Evolutionary conservation across 2,888 invertebrate species (phyloP), one percentile per base, ranked within the genome.

Genomic region (Tryphoninae sp.): DNA sequence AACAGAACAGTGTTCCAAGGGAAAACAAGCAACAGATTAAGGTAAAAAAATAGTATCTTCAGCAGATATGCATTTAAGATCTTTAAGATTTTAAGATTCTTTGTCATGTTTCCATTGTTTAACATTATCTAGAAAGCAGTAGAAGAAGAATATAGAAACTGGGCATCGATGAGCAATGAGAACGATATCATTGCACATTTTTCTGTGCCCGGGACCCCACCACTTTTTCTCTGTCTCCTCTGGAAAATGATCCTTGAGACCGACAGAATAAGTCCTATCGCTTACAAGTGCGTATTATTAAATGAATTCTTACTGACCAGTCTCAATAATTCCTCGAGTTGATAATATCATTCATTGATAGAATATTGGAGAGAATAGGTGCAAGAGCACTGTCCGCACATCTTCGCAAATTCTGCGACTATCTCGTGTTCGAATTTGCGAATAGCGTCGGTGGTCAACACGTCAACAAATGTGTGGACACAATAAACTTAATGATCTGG

Each of bases 241-340:
- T 99, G 98, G 96, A 98, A 98, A 92, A 98, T 98, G 95, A 95
- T 98, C 86, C 94, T 98, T 87, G 98, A 99, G 91, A 98, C 97
- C 0, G 98, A 98, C 89, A 95, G 97, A 85, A 97, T 99, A 65
- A 97, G 96, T 87, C 97, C 98, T 0, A 97, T 98, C 74, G 98
- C 98, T n/a, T 98, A 98, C 92, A 98, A 98, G 97, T 97, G 92
- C 92, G 93, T 90, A 59, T 13, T 45, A 13, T 45, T 45, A 45
- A 13, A 11, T 62, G 19, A 42, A 22, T 73, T 59, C 11, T 13
- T 51, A 59, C 6, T 16, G 11, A 33, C 7, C 13, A 51, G 59
- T 11, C 22, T 33, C 33, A 33, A 33, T 33, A 33, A 59, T 58
- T 71, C n/a, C 9, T 40, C 6, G 0, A 2, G 23, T 67, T 7